These are phyloP conservation scores for Pectinophora gossypiella DNA, from an alignment of 1,140 invertebrate genomes.

Conservation along the genomic window DNA sequence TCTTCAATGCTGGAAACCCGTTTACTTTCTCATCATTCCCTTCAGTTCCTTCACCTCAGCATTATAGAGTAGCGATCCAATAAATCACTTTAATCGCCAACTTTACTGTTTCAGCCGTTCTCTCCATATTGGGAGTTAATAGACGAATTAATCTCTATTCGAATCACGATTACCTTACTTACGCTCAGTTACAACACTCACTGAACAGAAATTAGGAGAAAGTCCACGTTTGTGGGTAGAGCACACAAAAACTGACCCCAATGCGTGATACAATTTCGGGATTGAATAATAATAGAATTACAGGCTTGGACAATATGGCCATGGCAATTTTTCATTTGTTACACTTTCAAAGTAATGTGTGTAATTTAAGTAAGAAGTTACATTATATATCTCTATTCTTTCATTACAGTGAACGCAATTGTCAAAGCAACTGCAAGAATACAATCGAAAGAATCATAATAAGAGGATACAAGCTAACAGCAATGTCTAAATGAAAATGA, in stretches of 20 bases:
- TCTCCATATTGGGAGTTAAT: constrained; percentile 17
- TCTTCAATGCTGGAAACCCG: neutral
- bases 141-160: constrained; percentile 11
- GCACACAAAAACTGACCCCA: constrained; percentile 16
- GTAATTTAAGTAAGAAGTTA: too few relatives aligned
- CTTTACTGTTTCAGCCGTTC: constrained; percentile 10
- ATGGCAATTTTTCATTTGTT: neutral
- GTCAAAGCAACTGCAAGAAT: too few relatives aligned
- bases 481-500: too few relatives aligned
- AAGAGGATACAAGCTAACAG: too few relatives aligned
- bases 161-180: constrained; percentile 32
- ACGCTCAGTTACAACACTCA: constrained; percentile 31
- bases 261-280: neutral
- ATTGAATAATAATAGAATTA: neutral
- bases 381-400: too few relatives aligned
- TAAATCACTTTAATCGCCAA: neutral
- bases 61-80: too few relatives aligned
- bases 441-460: too few relatives aligned
- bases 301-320: neutral
- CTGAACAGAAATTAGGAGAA: constrained; percentile 30
- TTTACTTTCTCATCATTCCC: neutral
- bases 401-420: too few relatives aligned
- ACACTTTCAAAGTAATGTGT: too few relatives aligned
- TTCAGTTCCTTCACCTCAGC: neutral
- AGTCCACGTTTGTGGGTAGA: constrained; percentile 13